Conservation (phyloP, 2,113 vertebrate species). For the Rhinolophus sinicus region DNA sequence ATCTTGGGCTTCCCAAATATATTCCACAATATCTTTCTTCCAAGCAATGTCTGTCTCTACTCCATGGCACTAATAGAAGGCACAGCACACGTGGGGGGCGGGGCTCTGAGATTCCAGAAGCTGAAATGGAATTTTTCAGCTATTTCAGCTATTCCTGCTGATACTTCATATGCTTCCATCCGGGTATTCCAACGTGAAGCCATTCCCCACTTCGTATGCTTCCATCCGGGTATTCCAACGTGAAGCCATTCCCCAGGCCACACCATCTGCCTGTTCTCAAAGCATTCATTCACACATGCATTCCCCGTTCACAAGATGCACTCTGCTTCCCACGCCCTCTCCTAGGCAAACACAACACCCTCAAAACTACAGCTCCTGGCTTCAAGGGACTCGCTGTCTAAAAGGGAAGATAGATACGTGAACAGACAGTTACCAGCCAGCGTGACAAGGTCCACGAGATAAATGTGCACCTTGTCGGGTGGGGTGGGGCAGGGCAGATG, state of each 20-base stretch:
- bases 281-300: not conserved
- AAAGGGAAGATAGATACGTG: not conserved
- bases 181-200: not conserved
- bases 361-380: not conserved
- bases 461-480: not conserved
- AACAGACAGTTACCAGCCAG: not conserved
- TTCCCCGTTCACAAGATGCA: not conserved
- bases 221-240: not conserved
- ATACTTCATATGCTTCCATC: not conserved
- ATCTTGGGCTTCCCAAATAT: not conserved
- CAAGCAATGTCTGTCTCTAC: not conserved
- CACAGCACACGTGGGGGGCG: not conserved
- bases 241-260: not conserved
- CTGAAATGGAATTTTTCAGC: not conserved
- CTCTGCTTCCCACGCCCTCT: not conserved
- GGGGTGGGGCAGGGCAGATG: fast-evolving
- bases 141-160: not conserved
- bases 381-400: not conserved
- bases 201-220: not conserved
- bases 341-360: not conserved
- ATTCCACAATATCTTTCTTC: not conserved
- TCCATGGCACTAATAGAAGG: not conserved
- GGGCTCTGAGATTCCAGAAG: not conserved
- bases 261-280: not conserved
- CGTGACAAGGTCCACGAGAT: not conserved